Conservation (phyloP, 2,888 invertebrate species). For the Epinotia bilunana region DNA sequence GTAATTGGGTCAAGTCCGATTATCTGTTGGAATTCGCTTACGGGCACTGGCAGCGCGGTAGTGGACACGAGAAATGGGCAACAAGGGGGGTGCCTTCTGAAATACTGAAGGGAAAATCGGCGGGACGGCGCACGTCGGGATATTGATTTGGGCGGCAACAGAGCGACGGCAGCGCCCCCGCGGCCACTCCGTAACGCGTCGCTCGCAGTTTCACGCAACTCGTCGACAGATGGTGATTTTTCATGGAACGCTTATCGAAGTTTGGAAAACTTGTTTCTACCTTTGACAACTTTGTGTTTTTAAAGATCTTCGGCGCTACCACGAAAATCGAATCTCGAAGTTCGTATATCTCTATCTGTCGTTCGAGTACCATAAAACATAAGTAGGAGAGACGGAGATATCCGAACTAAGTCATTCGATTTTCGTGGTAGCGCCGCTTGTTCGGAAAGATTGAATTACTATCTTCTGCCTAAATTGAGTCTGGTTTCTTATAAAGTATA, state of each 20-base stretch:
- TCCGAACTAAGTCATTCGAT: too few relatives aligned
- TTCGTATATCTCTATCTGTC: too few relatives aligned
- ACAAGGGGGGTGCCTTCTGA: slow-evolving; percentile 69
- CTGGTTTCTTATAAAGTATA: neutral
- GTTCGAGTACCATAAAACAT: too few relatives aligned
- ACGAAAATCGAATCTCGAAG: too few relatives aligned
- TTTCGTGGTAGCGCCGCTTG: too few relatives aligned
- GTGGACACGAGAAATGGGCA: slow-evolving; percentile 67
- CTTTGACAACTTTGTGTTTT: slow-evolving; percentile 5
- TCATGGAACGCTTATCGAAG: slow-evolving; percentile 23
- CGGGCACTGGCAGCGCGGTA: slow-evolving; percentile 70
- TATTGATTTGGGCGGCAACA: slow-evolving; percentile 82
- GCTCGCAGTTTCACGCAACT: slow-evolving; percentile 44
- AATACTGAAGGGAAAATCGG: slow-evolving; percentile 73
- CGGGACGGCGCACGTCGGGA: slow-evolving; percentile 73
- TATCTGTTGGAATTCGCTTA: slow-evolving; percentile 59
- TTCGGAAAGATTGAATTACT: neutral
- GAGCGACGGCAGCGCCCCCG: slow-evolving; percentile 62
- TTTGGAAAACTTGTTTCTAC: slow-evolving; percentile 16
- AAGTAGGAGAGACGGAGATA: too few relatives aligned
- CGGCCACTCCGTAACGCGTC: slow-evolving; percentile 42
- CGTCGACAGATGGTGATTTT: slow-evolving; percentile 63
- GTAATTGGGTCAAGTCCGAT: slow-evolving; percentile 60
- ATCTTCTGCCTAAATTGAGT: neutral
- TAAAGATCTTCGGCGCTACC: too few relatives aligned